Evolutionary conservation across 2,888 invertebrate genomes (phyloP).

Genomic region (Ganaspis brasiliensis): DNA sequence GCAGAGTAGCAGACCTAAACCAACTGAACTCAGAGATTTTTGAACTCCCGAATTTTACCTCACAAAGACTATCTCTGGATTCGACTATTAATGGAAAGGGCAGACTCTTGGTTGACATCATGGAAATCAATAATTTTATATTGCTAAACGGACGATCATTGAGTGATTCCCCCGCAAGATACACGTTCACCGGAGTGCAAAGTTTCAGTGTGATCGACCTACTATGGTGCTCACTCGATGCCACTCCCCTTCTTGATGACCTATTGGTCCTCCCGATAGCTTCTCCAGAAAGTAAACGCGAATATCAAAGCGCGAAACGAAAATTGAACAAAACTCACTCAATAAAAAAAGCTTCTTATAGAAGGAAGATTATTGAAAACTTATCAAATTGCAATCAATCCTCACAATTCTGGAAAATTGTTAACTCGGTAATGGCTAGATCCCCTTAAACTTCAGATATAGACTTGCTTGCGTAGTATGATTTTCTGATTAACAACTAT

Average conservation of each 20-base stretch:
- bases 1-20: conserved; percentile 25
- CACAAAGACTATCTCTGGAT: not conserved
- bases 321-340: too few relatives aligned
- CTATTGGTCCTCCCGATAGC: too few relatives aligned
- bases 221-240: too few relatives aligned
- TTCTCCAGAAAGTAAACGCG: too few relatives aligned
- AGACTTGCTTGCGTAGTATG: not conserved
- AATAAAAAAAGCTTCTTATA: not conserved
- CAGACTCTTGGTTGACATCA: not conserved
- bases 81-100: not conserved
- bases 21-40: conserved; percentile 17
- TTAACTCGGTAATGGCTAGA: not conserved
- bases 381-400: not conserved
- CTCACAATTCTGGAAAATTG: too few relatives aligned
- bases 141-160: too few relatives aligned
- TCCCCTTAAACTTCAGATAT: not conserved
- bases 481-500: too few relatives aligned
- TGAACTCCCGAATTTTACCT: not conserved
- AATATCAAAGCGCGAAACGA: too few relatives aligned
- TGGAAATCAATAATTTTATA: not conserved
- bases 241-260: too few relatives aligned
- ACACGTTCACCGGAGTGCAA: too few relatives aligned
- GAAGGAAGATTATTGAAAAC: not conserved
- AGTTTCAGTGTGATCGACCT: too few relatives aligned
- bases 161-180: too few relatives aligned